phyloP scores from a whole-genome alignment of 2,113 vertebrate genomes.

The Lucifuga dentata region DNA sequence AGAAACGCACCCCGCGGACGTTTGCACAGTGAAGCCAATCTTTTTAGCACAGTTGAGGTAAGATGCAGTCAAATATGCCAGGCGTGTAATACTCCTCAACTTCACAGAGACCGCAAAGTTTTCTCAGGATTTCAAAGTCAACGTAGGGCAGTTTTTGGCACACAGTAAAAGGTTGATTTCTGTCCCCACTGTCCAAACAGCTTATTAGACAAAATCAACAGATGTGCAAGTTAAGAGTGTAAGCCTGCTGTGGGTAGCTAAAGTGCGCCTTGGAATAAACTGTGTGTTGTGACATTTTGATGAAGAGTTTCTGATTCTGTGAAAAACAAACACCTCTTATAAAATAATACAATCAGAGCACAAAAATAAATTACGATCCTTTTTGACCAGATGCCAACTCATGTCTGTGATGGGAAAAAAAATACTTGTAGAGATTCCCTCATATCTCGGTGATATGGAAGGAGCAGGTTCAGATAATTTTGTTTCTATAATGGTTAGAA shows the following conservation, averaged over 20 bases:
- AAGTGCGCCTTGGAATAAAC: constrained; percentile 64
- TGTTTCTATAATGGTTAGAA: constrained; percentile 1
- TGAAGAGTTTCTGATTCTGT: constrained; percentile 41
- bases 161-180: constrained; percentile 64
- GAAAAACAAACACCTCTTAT: neutral
- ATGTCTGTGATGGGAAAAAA: constrained; percentile 5
- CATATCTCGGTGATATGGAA: neutral
- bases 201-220: constrained; percentile 42
- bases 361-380: constrained; percentile 12
- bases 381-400: constrained; percentile 16
- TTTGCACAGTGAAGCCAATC: constrained; percentile 91
- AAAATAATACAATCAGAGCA: neutral
- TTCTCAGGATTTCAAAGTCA: constrained; percentile 44
- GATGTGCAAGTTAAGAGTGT: constrained; percentile 50
- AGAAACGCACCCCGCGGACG: constrained; percentile 61
- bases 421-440: constrained; percentile 21
- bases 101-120: constrained; percentile 79
- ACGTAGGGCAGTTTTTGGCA: constrained; percentile 70
- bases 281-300: constrained; percentile 44
- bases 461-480: constrained; percentile 4
- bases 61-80: constrained; percentile 89
- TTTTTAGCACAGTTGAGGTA: constrained; percentile 93
- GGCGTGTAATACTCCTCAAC: constrained; percentile 85
- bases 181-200: constrained; percentile 39
- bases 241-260: constrained; percentile 50